These are phyloP conservation scores for Melanaphis sacchari DNA, from an alignment of 1,140 invertebrate species.

Conservation along the genomic window DNA sequence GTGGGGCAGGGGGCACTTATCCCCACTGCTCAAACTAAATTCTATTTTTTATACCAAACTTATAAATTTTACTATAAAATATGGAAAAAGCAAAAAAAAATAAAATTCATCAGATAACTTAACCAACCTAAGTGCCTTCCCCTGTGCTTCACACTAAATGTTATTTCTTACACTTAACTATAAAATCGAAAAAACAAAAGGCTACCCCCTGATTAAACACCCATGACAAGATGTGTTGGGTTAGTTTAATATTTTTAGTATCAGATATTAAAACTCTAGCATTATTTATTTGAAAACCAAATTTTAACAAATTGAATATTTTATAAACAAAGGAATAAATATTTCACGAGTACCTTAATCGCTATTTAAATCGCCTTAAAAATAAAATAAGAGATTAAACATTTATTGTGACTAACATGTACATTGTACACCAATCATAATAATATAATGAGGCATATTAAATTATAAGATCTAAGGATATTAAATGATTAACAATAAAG, in stretches of 20 bases:
- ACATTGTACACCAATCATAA: slow-evolving; percentile 23
- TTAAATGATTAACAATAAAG: slow-evolving; percentile 18
- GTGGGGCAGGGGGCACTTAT: no score
- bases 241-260: not conserved
- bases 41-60: no score
- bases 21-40: no score
- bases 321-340: not conserved
- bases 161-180: no score
- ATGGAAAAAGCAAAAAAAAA: no score
- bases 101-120: no score
- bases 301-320: slow-evolving; percentile 2
- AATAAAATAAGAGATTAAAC: not conserved
- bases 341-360: not conserved
- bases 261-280: not conserved
- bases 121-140: no score
- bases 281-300: not conserved
- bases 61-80: no score
- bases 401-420: slow-evolving; percentile 6
- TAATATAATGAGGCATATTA: slow-evolving; percentile 40
- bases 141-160: no score
- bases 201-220: no score
- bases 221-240: not conserved
- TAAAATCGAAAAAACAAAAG: no score
- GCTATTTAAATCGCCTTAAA: not conserved
- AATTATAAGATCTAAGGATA: slow-evolving; percentile 43